Base-by-base conservation (phyloP, 2,113 vertebrate species). In the Rhombomys opimus region DNA sequence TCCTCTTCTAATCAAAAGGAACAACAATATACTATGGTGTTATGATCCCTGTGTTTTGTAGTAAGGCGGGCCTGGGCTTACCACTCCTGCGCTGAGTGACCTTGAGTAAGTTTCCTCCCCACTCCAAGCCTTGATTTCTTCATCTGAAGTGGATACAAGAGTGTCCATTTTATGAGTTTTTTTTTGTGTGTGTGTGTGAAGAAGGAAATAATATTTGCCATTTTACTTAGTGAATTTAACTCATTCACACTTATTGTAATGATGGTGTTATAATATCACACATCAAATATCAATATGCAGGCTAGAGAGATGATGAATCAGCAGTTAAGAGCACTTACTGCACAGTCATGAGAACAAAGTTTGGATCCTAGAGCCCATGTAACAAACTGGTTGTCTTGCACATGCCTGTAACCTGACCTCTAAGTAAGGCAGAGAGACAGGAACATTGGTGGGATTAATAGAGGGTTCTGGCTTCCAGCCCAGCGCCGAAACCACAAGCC, bases 221-320 rank as follows among this genome's bases (percentile, higher is more conserved):
- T 92, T 96, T 97, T 85, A 59, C 80, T 68, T 82, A 27, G 14
- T 41, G 46, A 97, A 96, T 97, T 95, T 97, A 95, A 95, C 92
- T 88, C 96, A 95, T 97, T 97, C 81, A 92, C 76, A 92, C 91
- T 97, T 97, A 95, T 96, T 96, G 95, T 90, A 80, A 89, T 94
- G 70, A 52, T 22, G 59, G 10, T 73, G 18, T 84, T 67, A 52
- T 20, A 50, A 82, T n/a, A 61, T 41, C 25, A n/a, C 20, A 87
- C 38, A 89, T 65, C 77, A 80, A 52, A 85, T 85, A 59, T 86
- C 35, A 75, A 30, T 5, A 67, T 70, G 35, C 61, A 41, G 80
- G 32, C 22, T 61, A 57, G 11, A 61, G 57, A 82, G 80, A 38
- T 13, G 54, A 63, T 46, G 38, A n/a, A 4, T 27, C 25, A 10